phyloP scores from a whole-genome alignment of 2,113 vertebrate species.

The Syngnathus scovelli region DNA sequence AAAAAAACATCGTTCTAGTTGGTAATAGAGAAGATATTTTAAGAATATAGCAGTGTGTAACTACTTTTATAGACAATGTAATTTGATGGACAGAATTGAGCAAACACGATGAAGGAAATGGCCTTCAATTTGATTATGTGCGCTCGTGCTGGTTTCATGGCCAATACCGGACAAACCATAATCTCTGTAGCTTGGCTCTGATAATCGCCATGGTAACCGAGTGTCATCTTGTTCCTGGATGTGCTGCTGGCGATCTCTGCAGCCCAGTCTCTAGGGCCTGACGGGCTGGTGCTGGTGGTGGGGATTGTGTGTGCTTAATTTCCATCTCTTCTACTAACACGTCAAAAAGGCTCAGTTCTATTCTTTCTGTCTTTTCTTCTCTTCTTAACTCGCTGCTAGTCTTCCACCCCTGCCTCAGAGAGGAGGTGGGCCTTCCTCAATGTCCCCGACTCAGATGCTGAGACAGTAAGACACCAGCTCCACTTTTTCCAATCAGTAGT shows the following conservation, averaged over 20 bases:
- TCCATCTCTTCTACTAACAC: slow-evolving; percentile 32
- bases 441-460: slow-evolving; percentile 90
- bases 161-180: slow-evolving; percentile 40
- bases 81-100: background rate
- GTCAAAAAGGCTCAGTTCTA: slow-evolving; percentile 35
- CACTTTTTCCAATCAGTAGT: background rate
- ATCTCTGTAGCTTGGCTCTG: slow-evolving; percentile 43
- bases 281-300: background rate
- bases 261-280: slow-evolving; percentile 23
- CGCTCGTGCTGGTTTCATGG: slow-evolving; percentile 25
- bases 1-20: too few relatives aligned
- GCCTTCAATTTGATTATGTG: background rate
- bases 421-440: slow-evolving; percentile 89
- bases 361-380: slow-evolving; percentile 11
- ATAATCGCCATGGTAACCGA: slow-evolving; percentile 63
- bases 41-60: too few relatives aligned
- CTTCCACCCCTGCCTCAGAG: slow-evolving; percentile 79
- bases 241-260: slow-evolving; percentile 20
- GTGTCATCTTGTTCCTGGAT: slow-evolving; percentile 42
- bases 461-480: slow-evolving; percentile 85
- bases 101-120: background rate
- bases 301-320: slow-evolving; percentile 22
- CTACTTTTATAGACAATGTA: background rate
- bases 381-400: slow-evolving; percentile 65
- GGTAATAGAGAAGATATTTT: too few relatives aligned